Evolutionary conservation across 2,888 invertebrate genomes (phyloP), one percentile per base, ranked within the genome.

Genomic region (Rhodophaea formosa): DNA sequence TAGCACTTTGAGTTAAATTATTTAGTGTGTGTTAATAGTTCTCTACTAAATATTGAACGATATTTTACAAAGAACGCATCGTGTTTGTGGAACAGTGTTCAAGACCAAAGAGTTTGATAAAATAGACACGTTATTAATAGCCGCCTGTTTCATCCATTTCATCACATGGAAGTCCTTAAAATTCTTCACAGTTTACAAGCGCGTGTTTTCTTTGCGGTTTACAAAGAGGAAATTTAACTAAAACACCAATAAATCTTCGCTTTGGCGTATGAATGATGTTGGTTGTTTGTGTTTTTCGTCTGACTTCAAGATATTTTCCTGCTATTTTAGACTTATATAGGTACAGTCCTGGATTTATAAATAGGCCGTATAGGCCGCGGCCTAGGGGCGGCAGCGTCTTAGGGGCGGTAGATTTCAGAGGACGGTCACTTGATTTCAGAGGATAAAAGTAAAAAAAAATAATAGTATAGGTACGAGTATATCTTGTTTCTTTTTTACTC

Each of bases 161-260:
- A 69, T 57, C 72, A 71, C 64, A 32, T 66, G 51, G 58, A 56
- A 65, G 62, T 70, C 64, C 59, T 74, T 67, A 72, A 72, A 67
- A 69, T 69, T 69, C 56, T 74, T 71, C 67, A 72, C 75, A 67
- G 72, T 70, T 75, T 74, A 74, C 68, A 52, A 51, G 42, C 30
- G 16, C 8, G 44, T 63, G 62, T 56, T 57, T 63, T 59, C 59
- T 59, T 63, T 57, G 60, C 63, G 49, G 53, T 62, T 64, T 61
- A 64, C 58, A 55, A 56, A 62, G 61, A 60, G 63, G 62, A 55
- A 58, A 53, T 54, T 42, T 49, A 49, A 57, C 43, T 58, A 44
- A 59, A 62, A 65, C 60, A 53, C 51, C 51, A 39, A 70, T 73
- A 72, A 70, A 73, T 75, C 66, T 63, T 60, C 46, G 47, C 29